Evolutionary conservation across 2,888 invertebrate genomes (phyloP), one percentile per base, ranked within the genome.

Genomic region (Macrophya alboannulata): DNA sequence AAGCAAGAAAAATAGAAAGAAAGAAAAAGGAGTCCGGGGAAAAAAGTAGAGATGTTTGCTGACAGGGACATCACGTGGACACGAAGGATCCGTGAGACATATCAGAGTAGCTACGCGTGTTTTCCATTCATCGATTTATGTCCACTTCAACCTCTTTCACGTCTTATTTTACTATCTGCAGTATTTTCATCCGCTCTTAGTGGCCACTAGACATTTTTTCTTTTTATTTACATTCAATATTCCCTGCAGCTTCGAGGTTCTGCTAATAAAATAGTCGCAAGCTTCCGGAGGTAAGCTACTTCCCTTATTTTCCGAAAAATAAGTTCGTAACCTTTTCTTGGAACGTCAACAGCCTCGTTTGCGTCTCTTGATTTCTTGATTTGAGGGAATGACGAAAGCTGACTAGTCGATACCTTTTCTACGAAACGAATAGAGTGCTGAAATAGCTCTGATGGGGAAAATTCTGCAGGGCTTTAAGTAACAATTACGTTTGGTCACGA

Each of bases 51-150:
- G 17, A 81, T 62, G 62, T 81, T 62, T 81, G 79, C 79, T 81
- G 79, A 81, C 79, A 81, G 62, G 62, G 79, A 62, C 55, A 55
- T 77, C 77, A 25, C 43, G 59, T 40, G 79, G 79, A 59, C 37
- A 4, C 51, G 17, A 51, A 74, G 45, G 74, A 74, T 43, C 45
- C 74, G 45, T n/a, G 45, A 45, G 74, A 45, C 74, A 45, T 74
- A n/a, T 86, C 87, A 86, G 86, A 88, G 89, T 87, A 91, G 91
- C 90, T 92, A 91, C 92, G 92, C 92, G 91, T 92, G 91, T 91
- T 92, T 92, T 91, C 92, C 91, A 92, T 92, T 92, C 91, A 90
- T 90, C 89, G 86, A 85, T 85, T 48, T 43, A 68, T 15, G 31
- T 71, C 17, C 8, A 62, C 15, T 45, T 21, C 72, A 15, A 31